Conservation (phyloP, 1,140 invertebrate species). For the Atta cephalotes region DNA sequence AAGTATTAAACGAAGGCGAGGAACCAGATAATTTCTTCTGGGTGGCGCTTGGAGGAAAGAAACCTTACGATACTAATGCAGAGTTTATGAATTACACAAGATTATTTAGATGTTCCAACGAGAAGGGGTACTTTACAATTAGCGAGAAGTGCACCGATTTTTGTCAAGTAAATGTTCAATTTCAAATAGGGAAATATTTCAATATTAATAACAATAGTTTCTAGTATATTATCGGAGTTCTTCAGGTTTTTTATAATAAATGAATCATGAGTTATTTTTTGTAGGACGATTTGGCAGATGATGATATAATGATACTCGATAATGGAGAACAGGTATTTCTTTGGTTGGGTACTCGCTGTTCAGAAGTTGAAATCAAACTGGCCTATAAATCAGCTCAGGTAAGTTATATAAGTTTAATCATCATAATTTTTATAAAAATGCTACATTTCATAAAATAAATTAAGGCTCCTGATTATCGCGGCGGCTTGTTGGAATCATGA, state of each 20-base stretch:
- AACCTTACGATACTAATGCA: constrained; percentile 96
- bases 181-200: constrained; percentile 17
- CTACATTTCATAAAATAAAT: not conserved
- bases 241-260: constrained; percentile 46
- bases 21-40: constrained; percentile 99
- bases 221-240: not conserved
- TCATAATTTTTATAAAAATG: constrained; percentile 2
- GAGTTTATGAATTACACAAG: constrained; percentile 98
- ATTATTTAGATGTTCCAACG: constrained; percentile 99
- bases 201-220: not conserved
- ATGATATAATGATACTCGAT: constrained; percentile 99
- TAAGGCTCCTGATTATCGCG: too few relatives aligned
- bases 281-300: constrained; percentile 99
- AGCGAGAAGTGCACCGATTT: constrained; percentile 99
- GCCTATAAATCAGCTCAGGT: constrained; percentile 99
- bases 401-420: constrained; percentile 67
- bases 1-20: constrained; percentile 97
- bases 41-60: constrained; percentile 97
- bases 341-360: constrained; percentile 98
- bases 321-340: constrained; percentile 99
- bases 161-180: constrained; percentile 93
- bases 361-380: constrained; percentile 99
- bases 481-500: too few relatives aligned
- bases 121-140: constrained; percentile 99
- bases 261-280: constrained; percentile 62